These are phyloP conservation scores for Oplegnathus fasciatus DNA, from an alignment of 2,113 vertebrate genomes.

Conservation along the genomic window DNA sequence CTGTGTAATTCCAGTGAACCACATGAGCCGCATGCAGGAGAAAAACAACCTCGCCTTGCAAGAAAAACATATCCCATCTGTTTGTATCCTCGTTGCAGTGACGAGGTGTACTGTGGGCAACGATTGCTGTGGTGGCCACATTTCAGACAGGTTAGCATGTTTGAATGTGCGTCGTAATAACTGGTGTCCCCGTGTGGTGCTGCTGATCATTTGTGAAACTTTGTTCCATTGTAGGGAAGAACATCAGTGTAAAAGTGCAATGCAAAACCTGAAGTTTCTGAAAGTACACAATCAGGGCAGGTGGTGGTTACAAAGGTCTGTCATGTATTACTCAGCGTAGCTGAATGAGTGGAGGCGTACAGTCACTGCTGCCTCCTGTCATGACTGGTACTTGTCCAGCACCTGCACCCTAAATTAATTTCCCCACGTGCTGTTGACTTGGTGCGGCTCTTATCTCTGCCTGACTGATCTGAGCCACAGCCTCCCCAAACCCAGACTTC, in stretches of 20 bases:
- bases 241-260: neutral
- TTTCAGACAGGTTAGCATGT: slow-evolving; percentile 3
- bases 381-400: slow-evolving; percentile 50
- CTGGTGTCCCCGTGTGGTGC: neutral
- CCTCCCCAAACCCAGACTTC: slow-evolving; percentile 8
- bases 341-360: slow-evolving; percentile 47
- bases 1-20: slow-evolving; percentile 32
- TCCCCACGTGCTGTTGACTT: slow-evolving; percentile 52
- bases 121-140: slow-evolving; percentile 23
- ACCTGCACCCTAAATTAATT: slow-evolving; percentile 57
- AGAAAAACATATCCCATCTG: neutral
- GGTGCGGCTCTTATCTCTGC: slow-evolving; percentile 49
- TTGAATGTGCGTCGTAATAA: neutral
- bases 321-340: slow-evolving; percentile 56
- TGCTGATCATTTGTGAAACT: slow-evolving; percentile 14
- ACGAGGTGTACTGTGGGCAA: slow-evolving; percentile 1
- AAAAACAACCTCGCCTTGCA: slow-evolving; percentile 17
- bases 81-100: slow-evolving; percentile 17
- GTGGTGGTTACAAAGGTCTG: slow-evolving; percentile 14
- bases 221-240: too few species aligned
- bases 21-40: neutral
- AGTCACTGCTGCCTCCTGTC: slow-evolving; percentile 54
- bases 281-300: slow-evolving; percentile 14
- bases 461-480: slow-evolving; percentile 31
- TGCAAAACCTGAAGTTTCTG: slow-evolving; percentile 17